Evolutionary conservation across 2,113 vertebrate genomes (phyloP), one percentile per base, ranked within the genome.

Genomic region (Leptodactylus fuscus): DNA sequence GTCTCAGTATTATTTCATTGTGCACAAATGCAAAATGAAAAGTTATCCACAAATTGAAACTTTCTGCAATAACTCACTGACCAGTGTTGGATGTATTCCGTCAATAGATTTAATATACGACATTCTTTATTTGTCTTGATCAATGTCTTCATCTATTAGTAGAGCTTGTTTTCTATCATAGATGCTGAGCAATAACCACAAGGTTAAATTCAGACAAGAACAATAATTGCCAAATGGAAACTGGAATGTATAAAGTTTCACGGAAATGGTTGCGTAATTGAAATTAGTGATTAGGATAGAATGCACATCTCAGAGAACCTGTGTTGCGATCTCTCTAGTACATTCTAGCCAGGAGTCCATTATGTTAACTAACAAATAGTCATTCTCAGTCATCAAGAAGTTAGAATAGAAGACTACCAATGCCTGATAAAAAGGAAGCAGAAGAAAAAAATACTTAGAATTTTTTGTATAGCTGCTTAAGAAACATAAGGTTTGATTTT

Each of bases 71-170:
- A 38, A 18, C 32, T 60, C 41, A 58, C 55, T 65, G 27, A 4
- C 71, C 24, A 48, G 24, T 83, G 71, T 48, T 75, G 24, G 34
- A 55, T 32, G 24, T 75, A n/a, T 32, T 46, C 74, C 55, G 92
- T 94, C 93, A 93, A 92, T 93, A 92, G 94, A 95, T 94, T 95
- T 93, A 94, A 92, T 92, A 90, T 90, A 92, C 93, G 93, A 94
- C 93, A 94, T 67, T 92, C 91, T 91, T 92, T 92, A 94, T 94
- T 94, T 91, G 92, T 89, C 88, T 88, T 94, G 93, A 95, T 95
- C 94, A 94, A 95, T 95, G 94, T 94, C 93, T 94, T 94, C 93
- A 92, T 94, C 94, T 95, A 94, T 94, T 89, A 93, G 91, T 89
- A 93, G 91, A 93, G 93, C 91, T 91, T 94, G 93, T 91, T 90